Evolutionary conservation across 1,140 invertebrate species (phyloP).

Genomic region (Drosophila kohkoa): DNA sequence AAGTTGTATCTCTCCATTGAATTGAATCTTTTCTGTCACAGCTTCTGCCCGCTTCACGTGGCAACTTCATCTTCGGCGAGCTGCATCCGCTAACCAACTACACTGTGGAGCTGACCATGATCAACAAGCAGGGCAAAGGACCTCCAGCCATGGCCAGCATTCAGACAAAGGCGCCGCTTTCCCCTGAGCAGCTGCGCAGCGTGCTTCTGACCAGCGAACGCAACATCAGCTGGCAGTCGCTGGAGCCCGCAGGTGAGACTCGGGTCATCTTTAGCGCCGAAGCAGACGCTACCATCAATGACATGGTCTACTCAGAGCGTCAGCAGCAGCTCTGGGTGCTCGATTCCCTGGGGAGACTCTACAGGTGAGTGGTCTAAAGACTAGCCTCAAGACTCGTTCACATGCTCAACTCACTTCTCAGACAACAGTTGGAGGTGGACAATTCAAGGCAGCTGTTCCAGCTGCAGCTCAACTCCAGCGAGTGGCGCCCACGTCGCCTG

Average conservation of each 20-base stretch:
- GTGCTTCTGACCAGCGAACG: constrained; percentile 88
- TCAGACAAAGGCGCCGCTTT: constrained; percentile 83
- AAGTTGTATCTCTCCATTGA: no score
- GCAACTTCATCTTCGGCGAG: constrained; percentile 89
- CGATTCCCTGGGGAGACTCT: constrained; percentile 84
- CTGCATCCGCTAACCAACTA: constrained; percentile 91
- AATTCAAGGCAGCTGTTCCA: not conserved
- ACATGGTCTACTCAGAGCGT: constrained; percentile 90
- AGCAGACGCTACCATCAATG: constrained; percentile 74
- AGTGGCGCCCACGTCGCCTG: constrained; percentile 86
- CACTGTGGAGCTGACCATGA: constrained; percentile 90
- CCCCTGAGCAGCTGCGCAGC: constrained; percentile 84
- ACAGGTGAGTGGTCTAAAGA: constrained; percentile 47
- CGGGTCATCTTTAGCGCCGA: constrained; percentile 51
- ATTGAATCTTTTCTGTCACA: not conserved
- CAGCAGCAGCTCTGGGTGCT: constrained; percentile 91
- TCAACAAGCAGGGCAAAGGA: constrained; percentile 93
- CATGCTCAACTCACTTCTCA: constrained; percentile 3
- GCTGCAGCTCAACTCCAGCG: not conserved
- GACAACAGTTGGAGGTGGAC: constrained; percentile 34
- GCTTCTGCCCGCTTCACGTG: constrained; percentile 38
- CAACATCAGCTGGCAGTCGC: constrained; percentile 89
- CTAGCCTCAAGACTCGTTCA: not conserved
- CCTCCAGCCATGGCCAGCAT: constrained; percentile 82
- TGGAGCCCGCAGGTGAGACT: constrained; percentile 87